Conservation (phyloP, 2,113 vertebrate genomes). For the Oreocharis arfaki region DNA sequence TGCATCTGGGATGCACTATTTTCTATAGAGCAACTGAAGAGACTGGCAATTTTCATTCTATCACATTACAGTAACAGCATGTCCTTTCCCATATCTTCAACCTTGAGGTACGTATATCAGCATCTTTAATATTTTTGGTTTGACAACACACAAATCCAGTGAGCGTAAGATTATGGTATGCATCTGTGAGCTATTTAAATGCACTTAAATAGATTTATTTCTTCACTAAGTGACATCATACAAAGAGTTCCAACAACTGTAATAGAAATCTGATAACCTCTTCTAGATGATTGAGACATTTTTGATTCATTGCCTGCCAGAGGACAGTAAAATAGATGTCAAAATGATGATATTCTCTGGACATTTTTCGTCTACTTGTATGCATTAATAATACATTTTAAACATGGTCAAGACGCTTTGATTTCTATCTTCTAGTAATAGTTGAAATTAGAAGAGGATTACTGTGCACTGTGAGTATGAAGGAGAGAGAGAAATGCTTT, state of each 20-base stretch:
- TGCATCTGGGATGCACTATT: neutral
- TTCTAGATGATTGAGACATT: neutral
- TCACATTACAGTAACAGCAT: neutral
- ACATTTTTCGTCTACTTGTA: neutral
- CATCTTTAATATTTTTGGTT: neutral
- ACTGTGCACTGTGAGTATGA: neutral
- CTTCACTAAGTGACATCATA: neutral
- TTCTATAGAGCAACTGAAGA: neutral
- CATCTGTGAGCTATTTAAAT: neutral
- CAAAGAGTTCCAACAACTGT: neutral
- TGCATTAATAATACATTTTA: constrained; percentile 30
- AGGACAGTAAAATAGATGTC: constrained; percentile 31
- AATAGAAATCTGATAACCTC: constrained; percentile 1
- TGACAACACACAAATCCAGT: neutral
- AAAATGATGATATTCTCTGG: neutral
- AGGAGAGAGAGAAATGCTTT: neutral
- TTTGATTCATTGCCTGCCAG: constrained; percentile 4
- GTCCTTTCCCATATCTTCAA: neutral
- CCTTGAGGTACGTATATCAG: neutral
- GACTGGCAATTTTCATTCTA: neutral
- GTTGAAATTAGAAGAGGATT: neutral
- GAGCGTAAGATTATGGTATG: accelerated
- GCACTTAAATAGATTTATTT: neutral
- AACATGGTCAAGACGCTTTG: neutral
- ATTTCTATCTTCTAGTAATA: neutral